A percentile compares a stretch with the other conserved stretches of the same genome.
These are phyloP conservation scores for Ictalurus furcatus DNA, from an alignment of 2,113 vertebrate genomes.

Conservation along the genomic window DNA sequence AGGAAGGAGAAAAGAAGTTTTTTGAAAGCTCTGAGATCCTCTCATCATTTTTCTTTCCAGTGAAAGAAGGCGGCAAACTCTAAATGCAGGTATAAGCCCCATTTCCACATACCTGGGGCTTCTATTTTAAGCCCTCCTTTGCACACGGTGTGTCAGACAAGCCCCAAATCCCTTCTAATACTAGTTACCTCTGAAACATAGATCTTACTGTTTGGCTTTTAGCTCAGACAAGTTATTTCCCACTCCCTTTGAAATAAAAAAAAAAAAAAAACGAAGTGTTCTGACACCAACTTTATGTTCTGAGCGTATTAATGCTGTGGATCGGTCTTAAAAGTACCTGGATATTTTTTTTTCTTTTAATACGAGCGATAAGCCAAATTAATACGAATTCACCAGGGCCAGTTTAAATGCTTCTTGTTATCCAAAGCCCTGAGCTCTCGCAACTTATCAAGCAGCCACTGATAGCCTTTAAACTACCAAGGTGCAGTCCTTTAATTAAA, in stretches of 20 bases:
- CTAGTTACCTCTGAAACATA: slow-evolving; percentile 77
- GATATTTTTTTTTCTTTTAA: slow-evolving; percentile 55
- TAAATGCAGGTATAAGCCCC: slow-evolving; percentile 75
- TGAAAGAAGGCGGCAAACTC: slow-evolving; percentile 64
- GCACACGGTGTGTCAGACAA: slow-evolving; percentile 73
- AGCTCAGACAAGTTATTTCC: slow-evolving; percentile 71
- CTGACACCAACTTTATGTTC: slow-evolving; percentile 78
- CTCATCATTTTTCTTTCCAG: slow-evolving; percentile 66
- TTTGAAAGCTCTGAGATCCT: slow-evolving; percentile 70
- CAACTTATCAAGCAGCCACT: slow-evolving; percentile 77
- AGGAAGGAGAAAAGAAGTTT: slow-evolving; percentile 63
- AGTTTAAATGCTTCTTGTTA: slow-evolving; percentile 76
- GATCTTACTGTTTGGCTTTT: slow-evolving; percentile 76
- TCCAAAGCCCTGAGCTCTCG: slow-evolving; percentile 73
- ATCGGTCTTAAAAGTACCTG: slow-evolving; percentile 79
- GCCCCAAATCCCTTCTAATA: slow-evolving; percentile 80
- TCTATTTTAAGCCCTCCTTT: slow-evolving; percentile 79
- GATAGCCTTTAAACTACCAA: slow-evolving; percentile 82
- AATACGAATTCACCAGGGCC: slow-evolving; percentile 77
- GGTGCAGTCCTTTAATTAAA: slow-evolving; percentile 81
- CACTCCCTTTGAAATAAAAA: slow-evolving; percentile 54
- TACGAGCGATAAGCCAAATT: slow-evolving; percentile 78
- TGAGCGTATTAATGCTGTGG: slow-evolving; percentile 76
- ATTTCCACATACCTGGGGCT: slow-evolving; percentile 62
- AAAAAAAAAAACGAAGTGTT: slow-evolving; percentile 60